Conservation (phyloP, 2,888 invertebrate species). For the Mythimna impura region DNA sequence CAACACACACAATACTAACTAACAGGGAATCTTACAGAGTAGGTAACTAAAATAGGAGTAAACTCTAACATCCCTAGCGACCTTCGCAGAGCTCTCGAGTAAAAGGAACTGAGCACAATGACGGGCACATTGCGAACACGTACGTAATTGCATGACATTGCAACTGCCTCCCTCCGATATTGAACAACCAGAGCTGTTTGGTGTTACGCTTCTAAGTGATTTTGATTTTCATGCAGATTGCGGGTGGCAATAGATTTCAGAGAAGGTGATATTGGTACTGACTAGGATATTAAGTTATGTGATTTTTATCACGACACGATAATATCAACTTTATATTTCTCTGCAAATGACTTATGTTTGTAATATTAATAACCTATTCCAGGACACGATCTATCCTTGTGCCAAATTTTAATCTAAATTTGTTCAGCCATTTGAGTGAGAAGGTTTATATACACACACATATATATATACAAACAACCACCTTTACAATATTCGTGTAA, state of each 20-base stretch:
- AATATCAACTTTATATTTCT: no score
- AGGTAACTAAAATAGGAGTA: constrained; percentile 13
- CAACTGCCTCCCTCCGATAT: constrained; percentile 55
- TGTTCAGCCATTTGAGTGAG: no score
- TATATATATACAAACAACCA: no score
- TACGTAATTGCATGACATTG: constrained; percentile 66
- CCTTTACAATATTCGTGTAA: no score
- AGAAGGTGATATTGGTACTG: neutral
- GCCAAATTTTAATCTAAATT: no score
- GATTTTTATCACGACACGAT: no score
- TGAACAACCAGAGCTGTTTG: constrained; percentile 36
- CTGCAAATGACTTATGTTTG: no score
- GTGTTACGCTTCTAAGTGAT: constrained; percentile 38
- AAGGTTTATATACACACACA: no score
- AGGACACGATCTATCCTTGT: no score
- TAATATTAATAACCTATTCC: no score
- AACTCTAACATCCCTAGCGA: constrained; percentile 32
- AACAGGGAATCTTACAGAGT: constrained; percentile 5
- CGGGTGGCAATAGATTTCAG: neutral
- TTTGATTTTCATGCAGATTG: constrained; percentile 37
- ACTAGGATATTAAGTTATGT: neutral
- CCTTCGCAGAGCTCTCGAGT: constrained; percentile 43
- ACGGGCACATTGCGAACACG: constrained; percentile 54
- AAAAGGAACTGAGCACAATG: constrained; percentile 56
- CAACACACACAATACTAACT: neutral